Percentiles rank a stretch among this genome's conserved stretches.
Evolutionary conservation across 1,140 invertebrate species (phyloP).

Genomic region (Pantala flavescens): DNA sequence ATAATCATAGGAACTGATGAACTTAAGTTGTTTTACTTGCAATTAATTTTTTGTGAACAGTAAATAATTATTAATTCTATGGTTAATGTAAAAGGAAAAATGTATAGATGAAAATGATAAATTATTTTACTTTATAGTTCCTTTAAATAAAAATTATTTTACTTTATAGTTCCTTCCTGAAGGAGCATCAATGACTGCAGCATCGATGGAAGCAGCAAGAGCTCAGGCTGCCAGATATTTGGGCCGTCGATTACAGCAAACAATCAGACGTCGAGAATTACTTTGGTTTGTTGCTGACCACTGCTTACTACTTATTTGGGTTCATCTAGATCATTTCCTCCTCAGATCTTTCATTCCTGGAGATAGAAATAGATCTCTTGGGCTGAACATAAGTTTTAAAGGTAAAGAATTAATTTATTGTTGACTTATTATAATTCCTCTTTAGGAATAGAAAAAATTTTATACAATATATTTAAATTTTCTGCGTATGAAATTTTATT

Average conservation of each 20-base stretch:
- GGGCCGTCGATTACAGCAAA: not conserved
- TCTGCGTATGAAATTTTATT: constrained; percentile 11
- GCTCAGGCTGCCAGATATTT: not conserved
- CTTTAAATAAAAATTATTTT: not conserved
- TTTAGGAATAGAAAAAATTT: not conserved
- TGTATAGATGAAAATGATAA: too few relatives aligned
- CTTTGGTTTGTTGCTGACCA: not conserved
- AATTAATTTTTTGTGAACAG: too few relatives aligned
- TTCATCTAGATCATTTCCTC: not conserved
- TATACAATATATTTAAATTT: not conserved
- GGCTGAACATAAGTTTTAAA: constrained; percentile 22
- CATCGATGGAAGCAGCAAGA: not conserved
- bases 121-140: too few relatives aligned
- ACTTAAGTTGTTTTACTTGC: too few relatives aligned
- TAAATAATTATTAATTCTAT: too few relatives aligned
- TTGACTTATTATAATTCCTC: too few relatives aligned
- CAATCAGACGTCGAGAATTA: not conserved
- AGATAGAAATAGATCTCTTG: constrained; percentile 16
- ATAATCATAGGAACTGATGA: too few relatives aligned
- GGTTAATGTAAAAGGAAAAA: too few relatives aligned
- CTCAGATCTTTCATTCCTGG: not conserved
- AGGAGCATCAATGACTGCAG: constrained; percentile 11
- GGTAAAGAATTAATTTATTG: not conserved
- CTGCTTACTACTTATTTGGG: not conserved
- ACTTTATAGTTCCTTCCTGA: constrained; percentile 21